Evolutionary conservation across 2,888 invertebrate species (phyloP).

Genomic region (Brachypterus glaber): DNA sequence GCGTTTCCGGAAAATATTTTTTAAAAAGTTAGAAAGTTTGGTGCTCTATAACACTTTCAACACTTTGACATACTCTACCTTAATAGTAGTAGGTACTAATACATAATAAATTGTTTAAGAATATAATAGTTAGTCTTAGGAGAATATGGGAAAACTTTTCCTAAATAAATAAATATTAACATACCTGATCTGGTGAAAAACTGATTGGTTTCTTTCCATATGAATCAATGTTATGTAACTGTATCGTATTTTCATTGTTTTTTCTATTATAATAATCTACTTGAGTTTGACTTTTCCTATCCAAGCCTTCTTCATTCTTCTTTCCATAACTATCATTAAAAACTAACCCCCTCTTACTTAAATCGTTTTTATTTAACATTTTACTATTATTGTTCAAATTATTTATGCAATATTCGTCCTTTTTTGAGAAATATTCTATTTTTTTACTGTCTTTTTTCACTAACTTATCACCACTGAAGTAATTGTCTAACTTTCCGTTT

Average conservation of each 20-base stretch:
- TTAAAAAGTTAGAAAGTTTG: too few species aligned
- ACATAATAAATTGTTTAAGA: too few species aligned
- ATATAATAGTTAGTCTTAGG: too few species aligned
- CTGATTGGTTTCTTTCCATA: conserved; percentile 38
- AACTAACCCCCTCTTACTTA: conserved; percentile 12
- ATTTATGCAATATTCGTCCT: conserved; percentile 21
- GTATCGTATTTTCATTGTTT: conserved; percentile 28
- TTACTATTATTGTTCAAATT: conserved; percentile 15
- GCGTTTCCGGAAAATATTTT: too few species aligned
- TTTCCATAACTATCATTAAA: conserved; percentile 18
- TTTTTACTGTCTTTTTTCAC: conserved; percentile 24
- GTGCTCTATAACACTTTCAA: too few species aligned
- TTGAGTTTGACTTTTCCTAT: conserved; percentile 27
- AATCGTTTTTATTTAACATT: conserved; percentile 16
- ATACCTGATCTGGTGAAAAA: conserved; percentile 55
- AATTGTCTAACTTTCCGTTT: conserved; percentile 31
- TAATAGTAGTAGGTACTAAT: too few species aligned
- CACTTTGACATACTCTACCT: too few species aligned
- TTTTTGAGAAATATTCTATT: conserved; percentile 25
- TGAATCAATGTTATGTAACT: conserved; percentile 32
- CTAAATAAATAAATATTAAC: too few species aligned
- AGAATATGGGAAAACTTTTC: too few species aligned
- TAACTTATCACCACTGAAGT: conserved; percentile 26
- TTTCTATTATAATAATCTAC: conserved; percentile 32
- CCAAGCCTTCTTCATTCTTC: conserved; percentile 18